Evolutionary conservation across 2,113 vertebrate species (phyloP), one percentile per base, ranked within the genome.

Genomic region (Chelonoidis abingdonii): DNA sequence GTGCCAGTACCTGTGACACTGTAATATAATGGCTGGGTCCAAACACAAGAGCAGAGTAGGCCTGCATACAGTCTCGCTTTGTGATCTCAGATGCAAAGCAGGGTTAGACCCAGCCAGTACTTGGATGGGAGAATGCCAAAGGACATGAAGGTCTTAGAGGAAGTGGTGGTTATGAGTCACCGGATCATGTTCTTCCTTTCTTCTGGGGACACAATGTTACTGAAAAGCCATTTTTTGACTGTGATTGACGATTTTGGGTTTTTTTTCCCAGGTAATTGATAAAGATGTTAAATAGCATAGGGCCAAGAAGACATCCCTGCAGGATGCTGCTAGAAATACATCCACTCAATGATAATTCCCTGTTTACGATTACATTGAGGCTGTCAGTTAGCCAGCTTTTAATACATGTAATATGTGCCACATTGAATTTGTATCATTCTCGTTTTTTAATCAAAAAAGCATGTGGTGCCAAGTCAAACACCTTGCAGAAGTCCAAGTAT

Each of bases 191-290:
- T 24, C 41, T 47, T 54, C 47, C 41, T 62, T 72, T 21, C 1
- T 0, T 24, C 0, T 4, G 44, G 50, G 72, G 89, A 52, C 50
- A 12, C 79, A 24, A 13, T 0, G 0, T n/a, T 53, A 44, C 13
- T 31, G 89, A n/a, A 2, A 1, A 0, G 21, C 83, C 50, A 24
- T 14, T 5, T 62, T 65, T 41, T 52, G 54, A 13, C 57, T 27
- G 24, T 11, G 10, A 41, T 44, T 27, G 25, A 78, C 8, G 11
- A 78, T 13, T 78, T 27, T 78, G 27, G 44, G 62, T 69, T 69
- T 72, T 38, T 35, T 72, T 8, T 4, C 19, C 47, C 47, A 22
- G 17, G 65, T 69, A 69, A 19, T n/a, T 8, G 35, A 69, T n/a
- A n/a, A 69, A 69, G 17, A 21, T 19, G 17, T 69, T 69, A n/a